Evolutionary conservation across 53 echinoderm and acorn worm genomes (phyloP).

Genomic region (Paracentrotus lividus): DNA sequence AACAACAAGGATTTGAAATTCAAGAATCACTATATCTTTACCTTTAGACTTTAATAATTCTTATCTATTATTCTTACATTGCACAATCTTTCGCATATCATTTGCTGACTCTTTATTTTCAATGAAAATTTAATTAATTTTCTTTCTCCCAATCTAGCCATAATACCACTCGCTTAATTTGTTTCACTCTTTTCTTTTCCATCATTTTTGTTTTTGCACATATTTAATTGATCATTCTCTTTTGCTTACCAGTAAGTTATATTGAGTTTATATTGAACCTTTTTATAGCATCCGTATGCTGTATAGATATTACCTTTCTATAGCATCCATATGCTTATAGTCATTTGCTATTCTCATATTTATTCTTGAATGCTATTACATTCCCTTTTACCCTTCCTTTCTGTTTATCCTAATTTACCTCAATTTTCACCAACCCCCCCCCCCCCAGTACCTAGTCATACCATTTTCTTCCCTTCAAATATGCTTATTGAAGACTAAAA

Average conservation of each 20-base stretch:
- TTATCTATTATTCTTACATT: too few relatives aligned
- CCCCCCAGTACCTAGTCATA: not conserved
- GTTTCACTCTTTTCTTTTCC: constrained; percentile 54
- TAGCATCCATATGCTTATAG: constrained; percentile 26
- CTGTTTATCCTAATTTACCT: not conserved
- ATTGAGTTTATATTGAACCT: constrained; percentile 40
- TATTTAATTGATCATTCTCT: constrained; percentile 31
- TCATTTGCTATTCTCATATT: not conserved
- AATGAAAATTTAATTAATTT: not conserved
- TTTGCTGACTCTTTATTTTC: constrained; percentile 2
- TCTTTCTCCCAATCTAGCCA: constrained; percentile 20
- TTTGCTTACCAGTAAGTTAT: constrained; percentile 40
- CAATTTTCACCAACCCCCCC: not conserved
- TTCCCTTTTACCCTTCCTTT: not conserved
- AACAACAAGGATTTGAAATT: too few relatives aligned
- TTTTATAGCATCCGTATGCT: constrained; percentile 31
- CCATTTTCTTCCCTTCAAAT: not conserved
- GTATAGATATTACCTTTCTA: constrained; percentile 13
- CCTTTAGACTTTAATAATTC: too few relatives aligned
- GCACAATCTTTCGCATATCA: constrained; percentile 7
- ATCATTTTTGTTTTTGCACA: constrained; percentile 54
- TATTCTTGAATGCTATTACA: not conserved
- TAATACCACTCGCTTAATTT: not conserved
- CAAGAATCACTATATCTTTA: not conserved
- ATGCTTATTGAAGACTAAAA: not conserved